Evolutionary conservation across 2,888 invertebrate species (phyloP), one percentile per base, ranked within the genome.

Genomic region (Phyto melanocephala): DNA sequence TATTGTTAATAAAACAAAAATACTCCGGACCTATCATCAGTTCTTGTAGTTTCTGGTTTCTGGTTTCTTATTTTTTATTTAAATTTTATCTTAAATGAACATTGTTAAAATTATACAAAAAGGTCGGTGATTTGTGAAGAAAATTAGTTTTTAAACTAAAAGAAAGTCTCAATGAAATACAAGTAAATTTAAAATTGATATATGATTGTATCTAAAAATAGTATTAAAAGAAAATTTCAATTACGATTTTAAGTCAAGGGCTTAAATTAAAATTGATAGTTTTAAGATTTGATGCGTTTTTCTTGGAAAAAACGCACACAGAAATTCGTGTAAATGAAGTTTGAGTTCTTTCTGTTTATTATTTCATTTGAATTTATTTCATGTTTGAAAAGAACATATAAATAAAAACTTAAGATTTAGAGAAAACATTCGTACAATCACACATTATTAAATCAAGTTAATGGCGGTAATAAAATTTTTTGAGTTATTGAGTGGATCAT

Each of bases 371-470:
- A 20, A 33, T 37, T 33, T 58, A 60, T 65, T 67, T 67, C 4
- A 50, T 47, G 33, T 22, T 28, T 28, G 3, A 63, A 13, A 65
- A 65, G 58, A 50, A 42, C 17, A 71, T 56, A 65, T 47, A 40
- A 52, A 80, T 47, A 13, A 63, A n/a, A 62, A 22, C 6, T 15
- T n/a, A 42, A 50, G n/a, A 40, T 62, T 37, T 47, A 62, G 15
- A 45, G 24, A 35, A 47, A n/a, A 47, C n/a, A 67, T 52, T 40
- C n/a, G 37, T 22, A 45, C 47, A 42, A 65, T 17, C 45, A 52
- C 60, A 52, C 17, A 17, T 60, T 63, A 60, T 70, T 78, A 74
- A 74, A 78, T 74, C 77, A 78, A 42, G 22, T 72, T 60, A 71
- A 67, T 71, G 80, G 28, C 50, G 60, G 65, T 45, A 71, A 76